Base-by-base conservation (phyloP, 2,888 invertebrate genomes). In the Zaprionus lineosus region DNA sequence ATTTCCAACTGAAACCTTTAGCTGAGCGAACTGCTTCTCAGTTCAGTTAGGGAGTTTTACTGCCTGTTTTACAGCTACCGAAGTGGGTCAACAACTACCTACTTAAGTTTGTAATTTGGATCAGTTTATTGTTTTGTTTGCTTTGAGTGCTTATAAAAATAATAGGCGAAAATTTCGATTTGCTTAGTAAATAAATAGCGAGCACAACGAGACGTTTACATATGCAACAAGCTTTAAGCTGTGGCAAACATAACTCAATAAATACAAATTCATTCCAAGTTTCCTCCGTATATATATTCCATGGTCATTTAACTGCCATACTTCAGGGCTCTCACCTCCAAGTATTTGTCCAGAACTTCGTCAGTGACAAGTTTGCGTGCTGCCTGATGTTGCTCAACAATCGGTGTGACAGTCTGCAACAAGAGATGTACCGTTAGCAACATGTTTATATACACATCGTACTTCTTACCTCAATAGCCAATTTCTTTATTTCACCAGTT, bases 401-500 rank as follows among this genome's bases (percentile, higher is more conserved):
- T 92, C 1, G 95, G 95, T 24, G 95, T 94, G 14, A 97, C 86
- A 24, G 94, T 91, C 88, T 89, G 37, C 47, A 16, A 2, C 1
- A 6, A 9, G 16, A 11, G 9, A n/a, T 7, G 2, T 21, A 1
- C 9, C 1, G 2, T 15, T 43, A 3, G 9, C 9, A 1, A 18
- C 16, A 41, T 29, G 9, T 24, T 18, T 29, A 19, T n/a, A 8
- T 5, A n/a, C n/a, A n/a, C 2, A 4, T 5, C 2, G 3, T 16
- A 2, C 2, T 18, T 2, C 62, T 67, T 44, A 89, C 89, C 73
- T 95, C 94, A 73, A 98, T 96, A 3, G 98, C 93, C 72, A 96
- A 91, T 87, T 96, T 96, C 90, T 99, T 99, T 55, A 99, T 91
- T 89, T 98, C 96, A 0, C 99, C 99, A 0, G 98, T 98, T 24